These are phyloP conservation scores for Macaria liturata DNA, from an alignment of 2,888 invertebrate genomes.

Conservation along the genomic window DNA sequence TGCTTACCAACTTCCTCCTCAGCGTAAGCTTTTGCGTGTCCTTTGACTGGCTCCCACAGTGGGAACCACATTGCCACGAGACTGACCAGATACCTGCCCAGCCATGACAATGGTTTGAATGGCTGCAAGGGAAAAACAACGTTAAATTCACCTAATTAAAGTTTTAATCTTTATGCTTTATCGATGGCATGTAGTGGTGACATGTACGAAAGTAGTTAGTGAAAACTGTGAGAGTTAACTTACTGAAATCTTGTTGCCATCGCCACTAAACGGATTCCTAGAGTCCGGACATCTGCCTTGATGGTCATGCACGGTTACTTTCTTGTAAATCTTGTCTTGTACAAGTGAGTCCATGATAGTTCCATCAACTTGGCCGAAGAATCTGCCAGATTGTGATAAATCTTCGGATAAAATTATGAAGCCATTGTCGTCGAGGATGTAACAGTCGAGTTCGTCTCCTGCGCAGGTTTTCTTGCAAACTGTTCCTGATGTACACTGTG, in stretches of 20 bases:
- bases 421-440: slow-evolving; percentile 96
- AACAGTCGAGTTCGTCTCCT: slow-evolving; percentile 94
- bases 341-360: slow-evolving; percentile 97
- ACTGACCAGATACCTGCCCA: slow-evolving; percentile 81
- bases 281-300: slow-evolving; percentile 92
- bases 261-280: slow-evolving; percentile 85
- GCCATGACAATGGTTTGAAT: slow-evolving; percentile 79
- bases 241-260: slow-evolving; percentile 61
- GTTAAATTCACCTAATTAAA: not conserved
- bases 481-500: slow-evolving; percentile 87
- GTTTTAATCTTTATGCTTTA: too few species aligned
- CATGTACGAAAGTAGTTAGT: too few species aligned
- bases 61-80: slow-evolving; percentile 76
- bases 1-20: slow-evolving; percentile 77
- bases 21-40: slow-evolving; percentile 65
- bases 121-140: slow-evolving; percentile 63
- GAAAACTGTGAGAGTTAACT: slow-evolving; percentile 15
- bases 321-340: slow-evolving; percentile 94
- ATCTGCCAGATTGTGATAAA: slow-evolving; percentile 93
- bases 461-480: slow-evolving; percentile 93
- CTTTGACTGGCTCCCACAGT: slow-evolving; percentile 67
- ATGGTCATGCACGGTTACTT: slow-evolving; percentile 93
- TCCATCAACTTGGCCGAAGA: slow-evolving; percentile 97
- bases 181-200: too few species aligned
- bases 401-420: slow-evolving; percentile 96